Base-by-base conservation (phyloP, 2,797 vertebrate genomes). In the Chromobotia macracanthus region DNA sequence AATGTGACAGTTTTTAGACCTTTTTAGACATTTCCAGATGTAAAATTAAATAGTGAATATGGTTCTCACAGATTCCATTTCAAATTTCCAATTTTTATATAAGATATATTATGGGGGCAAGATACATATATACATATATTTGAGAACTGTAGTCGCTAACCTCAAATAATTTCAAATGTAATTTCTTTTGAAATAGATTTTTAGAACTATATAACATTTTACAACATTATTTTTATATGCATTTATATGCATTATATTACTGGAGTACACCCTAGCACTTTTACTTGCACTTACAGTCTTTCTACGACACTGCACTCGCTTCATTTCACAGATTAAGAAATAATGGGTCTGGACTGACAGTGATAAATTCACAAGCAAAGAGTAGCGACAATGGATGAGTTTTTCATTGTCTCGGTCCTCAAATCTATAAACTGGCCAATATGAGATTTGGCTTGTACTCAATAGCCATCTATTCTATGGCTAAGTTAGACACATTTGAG, bases 381-480 rank as follows among this genome's bases (percentile, higher is more conserved):
- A 70, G 79, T 46, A 65, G 72, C 28, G 48, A 75, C 85, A 79
- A 87, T 89, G 60, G 53, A 85, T 86, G 41, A 18, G 56, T 85
- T 55, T 80, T 82, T 60, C 12, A 48, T 68, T 58, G 23, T 60
- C 41, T 77, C 18, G 35, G 65, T 28, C 38, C 21, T 76, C 50
- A 58, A 68, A 76, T 56, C 35, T 44, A 77, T 77, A 69, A 77
- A 69, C 51, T 77, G 41, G 38, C 65, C 75, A 68, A 77, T 58
- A 77, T 60, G 8, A 48, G 65, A 69, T 23, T 35, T 68, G 75
- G 55, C 51, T 69, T 68, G 18, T 60, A 12, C 65, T 77, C 23
- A 77, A 69, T 18, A 69, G 41, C 41, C 28, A 69, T 60, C 16
- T 23, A 15, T 46, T 67, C 50, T 12, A 8, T 8, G 7, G 51